A percentile compares a stretch with the other conserved stretches of the same genome.
Conservation (phyloP, 2,113 vertebrate genomes). For the Chamaea fasciata region DNA sequence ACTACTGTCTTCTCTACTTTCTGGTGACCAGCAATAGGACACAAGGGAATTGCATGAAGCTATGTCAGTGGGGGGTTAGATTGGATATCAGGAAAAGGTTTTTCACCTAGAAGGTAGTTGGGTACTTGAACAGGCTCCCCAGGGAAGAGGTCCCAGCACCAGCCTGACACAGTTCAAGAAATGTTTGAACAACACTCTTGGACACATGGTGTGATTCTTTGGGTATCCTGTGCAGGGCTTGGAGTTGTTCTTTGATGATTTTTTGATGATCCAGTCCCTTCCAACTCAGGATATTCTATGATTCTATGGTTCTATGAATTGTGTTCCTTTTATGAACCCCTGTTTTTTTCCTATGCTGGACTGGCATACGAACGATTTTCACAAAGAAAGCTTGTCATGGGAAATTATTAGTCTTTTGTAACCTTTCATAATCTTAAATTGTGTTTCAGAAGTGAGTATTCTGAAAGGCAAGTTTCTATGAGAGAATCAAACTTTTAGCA, state of each 20-base stretch:
- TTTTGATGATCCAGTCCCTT: background rate
- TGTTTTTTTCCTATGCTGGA: background rate
- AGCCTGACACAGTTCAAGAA: background rate
- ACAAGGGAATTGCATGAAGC: background rate
- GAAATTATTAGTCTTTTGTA: background rate
- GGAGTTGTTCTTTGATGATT: background rate
- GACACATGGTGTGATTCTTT: background rate
- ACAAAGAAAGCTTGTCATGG: background rate
- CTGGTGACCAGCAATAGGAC: accelerated
- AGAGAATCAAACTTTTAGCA: background rate
- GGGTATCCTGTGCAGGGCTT: background rate
- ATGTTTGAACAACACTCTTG: background rate
- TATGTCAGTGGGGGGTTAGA: background rate
- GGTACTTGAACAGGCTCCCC: background rate
- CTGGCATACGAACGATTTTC: background rate
- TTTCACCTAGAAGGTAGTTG: accelerated
- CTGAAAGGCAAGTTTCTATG: background rate
- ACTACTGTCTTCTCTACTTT: background rate
- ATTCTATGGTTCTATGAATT: background rate
- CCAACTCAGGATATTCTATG: background rate
- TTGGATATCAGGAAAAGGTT: background rate
- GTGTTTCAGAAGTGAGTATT: background rate
- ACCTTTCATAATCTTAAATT: background rate
- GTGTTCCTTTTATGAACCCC: background rate
- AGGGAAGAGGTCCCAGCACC: background rate